These are phyloP conservation scores for Monoplex corrugatus DNA, from an alignment of 2,888 invertebrate species.

Conservation along the genomic window DNA sequence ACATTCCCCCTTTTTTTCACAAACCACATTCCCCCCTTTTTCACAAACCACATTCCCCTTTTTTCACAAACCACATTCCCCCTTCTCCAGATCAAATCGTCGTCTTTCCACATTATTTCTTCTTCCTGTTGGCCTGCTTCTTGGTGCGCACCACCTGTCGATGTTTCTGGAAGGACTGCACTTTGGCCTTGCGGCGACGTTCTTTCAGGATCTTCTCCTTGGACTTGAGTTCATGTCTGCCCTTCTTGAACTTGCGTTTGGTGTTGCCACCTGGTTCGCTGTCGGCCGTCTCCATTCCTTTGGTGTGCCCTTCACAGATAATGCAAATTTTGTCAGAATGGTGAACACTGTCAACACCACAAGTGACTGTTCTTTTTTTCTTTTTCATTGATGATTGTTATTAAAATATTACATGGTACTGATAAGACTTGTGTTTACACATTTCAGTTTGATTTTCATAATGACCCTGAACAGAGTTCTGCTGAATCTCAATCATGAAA, in stretches of 20 bases:
- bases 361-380: too few relatives aligned
- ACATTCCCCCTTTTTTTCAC: not conserved
- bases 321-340: too few relatives aligned
- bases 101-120: too few relatives aligned
- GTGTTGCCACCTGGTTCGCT: constrained; percentile 32
- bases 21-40: not conserved
- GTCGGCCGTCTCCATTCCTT: constrained; percentile 55
- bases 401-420: too few relatives aligned
- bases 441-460: too few relatives aligned
- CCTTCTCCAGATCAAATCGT: not conserved
- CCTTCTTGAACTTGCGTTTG: constrained; percentile 56
- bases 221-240: constrained; percentile 84
- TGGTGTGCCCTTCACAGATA: constrained; percentile 64
- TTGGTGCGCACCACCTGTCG: constrained; percentile 61
- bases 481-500: too few relatives aligned
- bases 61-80: not conserved
- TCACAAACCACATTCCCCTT: too few relatives aligned
- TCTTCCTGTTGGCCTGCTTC: constrained; percentile 29
- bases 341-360: too few relatives aligned
- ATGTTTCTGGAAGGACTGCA: constrained; percentile 76
- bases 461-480: too few relatives aligned
- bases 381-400: too few relatives aligned
- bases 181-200: constrained; percentile 74
- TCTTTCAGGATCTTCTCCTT: constrained; percentile 85
- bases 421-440: too few relatives aligned